These are phyloP conservation scores for Polydrusus cervinus DNA, from an alignment of 2,888 invertebrate species.

Conservation along the genomic window DNA sequence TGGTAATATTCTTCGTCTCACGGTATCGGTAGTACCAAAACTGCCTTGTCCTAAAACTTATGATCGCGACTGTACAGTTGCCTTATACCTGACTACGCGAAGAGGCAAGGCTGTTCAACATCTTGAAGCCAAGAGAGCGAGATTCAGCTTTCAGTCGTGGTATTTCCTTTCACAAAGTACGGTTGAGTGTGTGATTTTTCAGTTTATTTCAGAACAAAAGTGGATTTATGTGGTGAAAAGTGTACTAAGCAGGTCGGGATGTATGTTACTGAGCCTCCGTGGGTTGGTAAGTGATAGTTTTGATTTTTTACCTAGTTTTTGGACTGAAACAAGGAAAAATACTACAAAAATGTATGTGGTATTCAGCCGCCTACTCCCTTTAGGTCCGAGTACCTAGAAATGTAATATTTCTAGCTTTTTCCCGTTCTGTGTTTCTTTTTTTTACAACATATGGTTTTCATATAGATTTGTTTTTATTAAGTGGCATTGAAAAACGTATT, in stretches of 20 bases:
- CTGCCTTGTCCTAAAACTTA: conserved; percentile 44
- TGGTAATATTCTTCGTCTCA: not conserved
- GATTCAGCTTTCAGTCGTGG: conserved; percentile 47
- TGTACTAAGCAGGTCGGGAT: conserved; percentile 31
- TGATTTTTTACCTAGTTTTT: not conserved
- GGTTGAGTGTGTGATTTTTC: conserved; percentile 29
- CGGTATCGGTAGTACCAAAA: conserved; percentile 24
- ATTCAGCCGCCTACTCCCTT: not conserved
- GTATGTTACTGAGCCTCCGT: conserved; percentile 48
- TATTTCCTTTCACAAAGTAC: conserved; percentile 39
- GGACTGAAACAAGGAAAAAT: not conserved
- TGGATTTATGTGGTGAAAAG: conserved; percentile 27
- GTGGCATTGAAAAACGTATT: too few relatives aligned
- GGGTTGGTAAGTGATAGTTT: conserved; percentile 36
- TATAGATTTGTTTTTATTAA: too few relatives aligned
- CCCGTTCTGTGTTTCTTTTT: not conserved
- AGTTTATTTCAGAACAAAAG: conserved; percentile 20
- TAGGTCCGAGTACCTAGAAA: not conserved
- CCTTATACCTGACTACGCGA: conserved; percentile 51
- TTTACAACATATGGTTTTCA: conserved; percentile 6
- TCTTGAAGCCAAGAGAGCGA: conserved; percentile 49
- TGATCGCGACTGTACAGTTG: conserved; percentile 43
- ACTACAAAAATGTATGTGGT: not conserved
- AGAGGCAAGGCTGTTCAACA: conserved; percentile 54
- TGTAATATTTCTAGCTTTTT: not conserved